Evolutionary conservation across 2,113 vertebrate genomes (phyloP).

Genomic region (Perognathus longimembris): DNA sequence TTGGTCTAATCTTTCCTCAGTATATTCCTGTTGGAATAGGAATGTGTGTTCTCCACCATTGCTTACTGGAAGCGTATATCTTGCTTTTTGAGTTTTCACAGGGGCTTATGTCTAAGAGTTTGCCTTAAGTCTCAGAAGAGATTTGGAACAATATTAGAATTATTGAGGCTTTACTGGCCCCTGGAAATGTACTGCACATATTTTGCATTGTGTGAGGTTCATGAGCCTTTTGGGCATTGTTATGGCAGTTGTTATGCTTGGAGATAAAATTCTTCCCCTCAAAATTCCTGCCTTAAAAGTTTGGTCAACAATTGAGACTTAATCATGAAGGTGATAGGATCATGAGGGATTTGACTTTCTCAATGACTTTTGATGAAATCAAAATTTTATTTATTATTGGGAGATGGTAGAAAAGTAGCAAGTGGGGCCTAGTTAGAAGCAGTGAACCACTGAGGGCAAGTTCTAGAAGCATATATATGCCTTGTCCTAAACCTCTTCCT

Average conservation of each 20-base stretch:
- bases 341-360: neutral
- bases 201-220: neutral
- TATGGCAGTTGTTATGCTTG: neutral
- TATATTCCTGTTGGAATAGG: neutral
- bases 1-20: neutral
- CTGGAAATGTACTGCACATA: neutral
- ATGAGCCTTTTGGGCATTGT: neutral
- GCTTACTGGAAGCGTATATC: neutral
- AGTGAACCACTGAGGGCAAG: neutral
- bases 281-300: neutral
- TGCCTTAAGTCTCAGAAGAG: neutral
- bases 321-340: neutral
- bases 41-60: neutral
- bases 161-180: neutral
- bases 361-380: neutral
- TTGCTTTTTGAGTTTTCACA: neutral
- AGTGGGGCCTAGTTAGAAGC: neutral
- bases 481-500: neutral
- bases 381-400: neutral
- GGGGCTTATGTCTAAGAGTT: neutral
- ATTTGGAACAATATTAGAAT: neutral
- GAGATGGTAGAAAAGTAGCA: neutral
- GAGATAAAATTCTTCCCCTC: neutral
- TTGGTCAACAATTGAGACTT: neutral
- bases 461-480: neutral